These are phyloP conservation scores for Erythrolamprus reginae DNA, from an alignment of 2,113 vertebrate genomes.

Conservation along the genomic window DNA sequence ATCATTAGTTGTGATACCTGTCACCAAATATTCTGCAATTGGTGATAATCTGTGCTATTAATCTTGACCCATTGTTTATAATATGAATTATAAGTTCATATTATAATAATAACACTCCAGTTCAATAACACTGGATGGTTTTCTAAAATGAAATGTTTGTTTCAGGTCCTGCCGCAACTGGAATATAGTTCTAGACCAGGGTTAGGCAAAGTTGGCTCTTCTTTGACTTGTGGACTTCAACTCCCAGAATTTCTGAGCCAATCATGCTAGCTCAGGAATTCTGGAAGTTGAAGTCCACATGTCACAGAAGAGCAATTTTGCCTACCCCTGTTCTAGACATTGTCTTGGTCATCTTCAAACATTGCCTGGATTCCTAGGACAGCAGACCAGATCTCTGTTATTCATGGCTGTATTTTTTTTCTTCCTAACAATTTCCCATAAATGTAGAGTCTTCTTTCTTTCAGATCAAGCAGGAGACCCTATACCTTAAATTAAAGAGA, in stretches of 20 bases:
- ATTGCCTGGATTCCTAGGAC: not conserved
- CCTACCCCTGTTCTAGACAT: no score
- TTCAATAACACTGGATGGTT: not conserved
- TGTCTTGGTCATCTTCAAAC: not conserved
- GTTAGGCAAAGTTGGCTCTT: no score
- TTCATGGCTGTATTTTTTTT: not conserved
- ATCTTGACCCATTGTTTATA: not conserved
- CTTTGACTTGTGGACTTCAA: no score
- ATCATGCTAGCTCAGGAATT: no score
- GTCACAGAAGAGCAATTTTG: no score
- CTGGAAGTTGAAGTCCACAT: no score
- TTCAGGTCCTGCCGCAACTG: not conserved
- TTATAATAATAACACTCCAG: no score
- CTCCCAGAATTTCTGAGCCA: no score
- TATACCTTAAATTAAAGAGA: not conserved
- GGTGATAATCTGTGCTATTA: not conserved
- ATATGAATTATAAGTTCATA: not conserved
- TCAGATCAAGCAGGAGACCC: not conserved
- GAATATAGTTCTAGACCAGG: no score
- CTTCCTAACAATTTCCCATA: not conserved
- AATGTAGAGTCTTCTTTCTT: not conserved
- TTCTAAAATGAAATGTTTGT: not conserved
- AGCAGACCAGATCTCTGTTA: not conserved
- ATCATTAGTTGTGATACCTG: not conserved
- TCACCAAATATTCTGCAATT: not conserved